phyloP scores from a whole-genome alignment of 2,797 vertebrate genomes.

The Coccyzus lansbergi region DNA sequence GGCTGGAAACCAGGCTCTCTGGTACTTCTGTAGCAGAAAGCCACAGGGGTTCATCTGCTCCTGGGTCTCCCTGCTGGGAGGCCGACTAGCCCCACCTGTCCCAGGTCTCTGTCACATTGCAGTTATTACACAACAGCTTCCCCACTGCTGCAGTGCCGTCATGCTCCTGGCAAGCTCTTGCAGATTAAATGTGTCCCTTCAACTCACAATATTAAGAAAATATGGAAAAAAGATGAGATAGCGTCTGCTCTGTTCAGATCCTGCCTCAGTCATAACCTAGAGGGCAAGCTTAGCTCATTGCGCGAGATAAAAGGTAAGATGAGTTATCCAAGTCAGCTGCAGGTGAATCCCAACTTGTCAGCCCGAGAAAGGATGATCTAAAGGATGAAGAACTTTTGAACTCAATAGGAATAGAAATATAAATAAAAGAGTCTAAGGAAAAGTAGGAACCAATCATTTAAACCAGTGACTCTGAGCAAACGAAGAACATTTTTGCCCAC shows the following conservation, averaged over 20 bases:
- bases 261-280: not conserved
- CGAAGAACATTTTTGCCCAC: not conserved
- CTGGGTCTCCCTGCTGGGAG: not conserved
- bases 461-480: not conserved
- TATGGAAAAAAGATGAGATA: not conserved
- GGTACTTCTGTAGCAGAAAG: not conserved
- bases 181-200: not conserved
- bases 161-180: not conserved
- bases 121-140: not conserved
- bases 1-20: not conserved
- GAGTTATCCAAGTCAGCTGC: not conserved
- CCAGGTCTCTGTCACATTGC: not conserved
- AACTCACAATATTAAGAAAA: not conserved
- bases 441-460: not conserved
- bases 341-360: not conserved
- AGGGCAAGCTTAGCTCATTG: not conserved
- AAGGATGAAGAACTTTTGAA: constrained; percentile 44
- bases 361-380: not conserved
- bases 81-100: not conserved
- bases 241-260: rapidly evolving
- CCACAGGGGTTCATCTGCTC: not conserved
- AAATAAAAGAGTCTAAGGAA: not conserved
- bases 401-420: not conserved
- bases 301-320: not conserved
- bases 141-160: rapidly evolving